These are phyloP conservation scores for Dicrurus megarhynchus DNA, from an alignment of 2,113 vertebrate species.

Conservation along the genomic window DNA sequence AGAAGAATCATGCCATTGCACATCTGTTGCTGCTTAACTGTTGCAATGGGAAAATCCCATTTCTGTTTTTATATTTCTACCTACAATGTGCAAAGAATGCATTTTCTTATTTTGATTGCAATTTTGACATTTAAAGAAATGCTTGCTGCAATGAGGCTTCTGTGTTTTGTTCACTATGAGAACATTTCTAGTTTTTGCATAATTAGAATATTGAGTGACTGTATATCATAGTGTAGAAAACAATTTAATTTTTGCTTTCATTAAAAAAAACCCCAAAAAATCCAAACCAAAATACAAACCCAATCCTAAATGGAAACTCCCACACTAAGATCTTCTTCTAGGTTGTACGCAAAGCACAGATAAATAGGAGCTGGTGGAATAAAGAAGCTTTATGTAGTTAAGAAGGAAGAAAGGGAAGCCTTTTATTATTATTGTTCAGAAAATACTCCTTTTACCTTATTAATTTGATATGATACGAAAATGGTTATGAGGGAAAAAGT, in stretches of 20 bases:
- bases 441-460: neutral
- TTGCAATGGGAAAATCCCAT: neutral
- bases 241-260: neutral
- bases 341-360: neutral
- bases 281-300: neutral
- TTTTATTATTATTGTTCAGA: neutral
- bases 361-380: neutral
- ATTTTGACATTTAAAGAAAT: neutral
- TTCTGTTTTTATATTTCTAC: conserved; percentile 7
- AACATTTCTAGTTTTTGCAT: conserved; percentile 1
- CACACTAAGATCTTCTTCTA: neutral
- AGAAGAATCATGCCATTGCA: neutral
- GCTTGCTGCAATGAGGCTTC: neutral
- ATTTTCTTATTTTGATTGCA: neutral
- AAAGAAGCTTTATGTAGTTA: neutral
- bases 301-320: neutral
- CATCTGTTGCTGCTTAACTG: neutral
- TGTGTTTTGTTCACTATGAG: neutral
- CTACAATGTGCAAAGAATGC: neutral
- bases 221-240: neutral
- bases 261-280: neutral
- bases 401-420: neutral
- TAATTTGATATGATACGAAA: neutral
- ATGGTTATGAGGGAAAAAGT: neutral
- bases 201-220: neutral